Conservation (phyloP, 2,113 vertebrate species). For the Saccopteryx leptura region DNA sequence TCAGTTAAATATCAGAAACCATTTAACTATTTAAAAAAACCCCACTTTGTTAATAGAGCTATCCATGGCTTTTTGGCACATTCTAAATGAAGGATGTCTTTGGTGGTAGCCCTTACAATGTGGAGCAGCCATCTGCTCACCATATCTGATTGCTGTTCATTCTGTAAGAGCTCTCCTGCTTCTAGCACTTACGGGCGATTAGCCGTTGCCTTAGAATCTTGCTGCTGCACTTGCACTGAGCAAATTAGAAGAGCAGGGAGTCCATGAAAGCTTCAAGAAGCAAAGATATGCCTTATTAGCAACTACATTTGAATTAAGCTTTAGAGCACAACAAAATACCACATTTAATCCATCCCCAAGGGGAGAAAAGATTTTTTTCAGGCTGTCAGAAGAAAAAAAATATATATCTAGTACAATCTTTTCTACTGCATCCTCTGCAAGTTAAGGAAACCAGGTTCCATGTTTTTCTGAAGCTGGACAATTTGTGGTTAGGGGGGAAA, state of each 20-base stretch:
- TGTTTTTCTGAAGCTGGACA: slow-evolving; percentile 71
- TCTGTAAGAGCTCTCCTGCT: slow-evolving; percentile 81
- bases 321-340: slow-evolving; percentile 74
- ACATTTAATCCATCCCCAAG: not conserved
- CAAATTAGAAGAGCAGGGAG: slow-evolving; percentile 83
- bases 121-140: slow-evolving; percentile 87
- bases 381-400: slow-evolving; percentile 56
- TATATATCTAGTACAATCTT: not conserved
- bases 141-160: slow-evolving; percentile 85
- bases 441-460: slow-evolving; percentile 72
- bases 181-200: slow-evolving; percentile 86
- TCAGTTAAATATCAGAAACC: slow-evolving; percentile 79
- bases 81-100: slow-evolving; percentile 82
- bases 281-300: slow-evolving; percentile 78
- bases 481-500: slow-evolving; percentile 79
- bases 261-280: slow-evolving; percentile 71
- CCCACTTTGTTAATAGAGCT: slow-evolving; percentile 80
- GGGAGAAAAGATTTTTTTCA: slow-evolving; percentile 54
- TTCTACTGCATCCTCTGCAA: slow-evolving; percentile 61
- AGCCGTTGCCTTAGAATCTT: slow-evolving; percentile 83
- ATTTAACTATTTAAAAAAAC: slow-evolving; percentile 80
- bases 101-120: slow-evolving; percentile 79
- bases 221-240: slow-evolving; percentile 75
- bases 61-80: slow-evolving; percentile 73
- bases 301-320: slow-evolving; percentile 74